Percentiles rank a stretch among this genome's conserved stretches.
phyloP scores from a whole-genome alignment of 2,888 invertebrate genomes.

The Parnassius apollo region DNA sequence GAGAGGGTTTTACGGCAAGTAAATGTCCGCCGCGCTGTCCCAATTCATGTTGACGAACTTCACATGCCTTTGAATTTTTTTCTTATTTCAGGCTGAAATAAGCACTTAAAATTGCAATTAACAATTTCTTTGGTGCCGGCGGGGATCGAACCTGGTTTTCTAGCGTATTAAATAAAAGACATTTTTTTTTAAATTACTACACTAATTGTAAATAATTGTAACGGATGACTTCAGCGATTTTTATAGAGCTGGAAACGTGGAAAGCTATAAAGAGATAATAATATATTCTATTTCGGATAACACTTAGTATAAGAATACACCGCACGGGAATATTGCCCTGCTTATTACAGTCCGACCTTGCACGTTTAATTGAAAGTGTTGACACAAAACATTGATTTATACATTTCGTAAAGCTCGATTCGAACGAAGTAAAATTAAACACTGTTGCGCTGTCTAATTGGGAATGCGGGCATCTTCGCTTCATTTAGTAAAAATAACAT shows the following conservation, averaged over 20 bases:
- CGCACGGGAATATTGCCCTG: slow-evolving; percentile 46
- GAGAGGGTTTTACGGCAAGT: no score
- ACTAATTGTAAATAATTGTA: slow-evolving; percentile 12
- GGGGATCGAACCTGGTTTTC: no score
- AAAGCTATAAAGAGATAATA: slow-evolving; percentile 71
- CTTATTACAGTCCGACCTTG: slow-evolving; percentile 61
- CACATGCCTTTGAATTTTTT: no score
- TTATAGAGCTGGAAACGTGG: slow-evolving; percentile 54
- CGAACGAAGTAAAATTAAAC: slow-evolving; percentile 66
- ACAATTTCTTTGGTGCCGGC: no score
- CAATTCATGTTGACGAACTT: no score
- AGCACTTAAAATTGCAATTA: no score
- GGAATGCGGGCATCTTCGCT: slow-evolving; percentile 56
- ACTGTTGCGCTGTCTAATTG: slow-evolving; percentile 61
- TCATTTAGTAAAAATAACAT: slow-evolving; percentile 54
- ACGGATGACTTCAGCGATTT: slow-evolving; percentile 63
- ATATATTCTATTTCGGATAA: slow-evolving; percentile 60
- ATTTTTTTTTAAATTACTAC: not conserved
- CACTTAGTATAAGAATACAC: slow-evolving; percentile 71
- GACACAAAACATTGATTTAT: slow-evolving; percentile 72
- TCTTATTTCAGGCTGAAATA: no score
- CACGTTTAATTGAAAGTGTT: slow-evolving; percentile 73
- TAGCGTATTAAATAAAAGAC: no score
- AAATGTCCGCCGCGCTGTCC: no score
- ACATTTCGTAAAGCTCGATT: slow-evolving; percentile 60